phyloP scores from a whole-genome alignment of 2,113 vertebrate genomes.

The Neolamprologus caudopunctatus region DNA sequence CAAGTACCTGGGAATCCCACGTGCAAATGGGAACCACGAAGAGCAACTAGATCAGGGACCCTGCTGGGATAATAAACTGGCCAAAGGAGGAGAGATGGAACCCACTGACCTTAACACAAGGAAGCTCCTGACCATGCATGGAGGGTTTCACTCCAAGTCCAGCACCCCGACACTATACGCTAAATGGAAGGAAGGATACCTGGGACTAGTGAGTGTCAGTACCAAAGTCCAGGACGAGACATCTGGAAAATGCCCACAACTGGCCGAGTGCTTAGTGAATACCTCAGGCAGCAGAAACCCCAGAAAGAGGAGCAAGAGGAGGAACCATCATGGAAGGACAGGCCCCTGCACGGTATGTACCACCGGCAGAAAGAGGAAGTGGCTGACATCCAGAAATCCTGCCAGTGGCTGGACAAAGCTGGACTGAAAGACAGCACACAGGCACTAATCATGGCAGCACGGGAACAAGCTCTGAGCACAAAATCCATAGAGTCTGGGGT shows the following conservation, averaged over 20 bases:
- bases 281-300: fast-evolving
- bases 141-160: neutral
- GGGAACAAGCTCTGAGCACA: neutral
- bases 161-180: neutral
- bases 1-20: neutral
- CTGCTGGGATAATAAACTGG: neutral
- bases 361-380: neutral
- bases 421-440: neutral
- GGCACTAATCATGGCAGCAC: neutral
- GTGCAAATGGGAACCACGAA: neutral
- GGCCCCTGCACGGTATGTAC: neutral
- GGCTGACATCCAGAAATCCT: neutral
- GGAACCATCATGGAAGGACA: neutral
- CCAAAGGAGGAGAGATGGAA: neutral
- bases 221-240: neutral
- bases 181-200: fast-evolving
- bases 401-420: neutral
- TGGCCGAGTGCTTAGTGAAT: neutral
- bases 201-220: neutral
- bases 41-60: neutral
- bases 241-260: neutral
- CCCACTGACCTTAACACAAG: neutral
- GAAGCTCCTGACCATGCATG: neutral
- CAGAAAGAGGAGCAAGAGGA: neutral
- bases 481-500: neutral